Base-by-base conservation (phyloP, 2,113 vertebrate species). In the Columba livia region DNA sequence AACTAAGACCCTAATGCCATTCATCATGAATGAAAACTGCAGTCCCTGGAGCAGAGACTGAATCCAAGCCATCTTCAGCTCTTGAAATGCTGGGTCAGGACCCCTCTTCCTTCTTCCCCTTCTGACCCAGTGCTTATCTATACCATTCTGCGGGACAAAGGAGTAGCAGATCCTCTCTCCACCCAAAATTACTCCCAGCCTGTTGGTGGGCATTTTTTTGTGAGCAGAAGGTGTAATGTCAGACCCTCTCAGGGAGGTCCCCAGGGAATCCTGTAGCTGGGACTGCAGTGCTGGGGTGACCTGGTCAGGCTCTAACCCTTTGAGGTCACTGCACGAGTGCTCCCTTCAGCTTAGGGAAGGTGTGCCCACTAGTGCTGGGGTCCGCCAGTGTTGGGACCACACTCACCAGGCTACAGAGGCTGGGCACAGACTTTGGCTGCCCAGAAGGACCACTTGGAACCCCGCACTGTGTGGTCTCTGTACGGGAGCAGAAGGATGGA, bases 1-100 rank as follows among this genome's bases (percentile, higher is more conserved):
- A 94, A 92, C 89, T 96, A 78, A 94, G 84, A 81, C 73, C 79
- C 32, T 74, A 53, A 50, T 89, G n/a, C 80, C 48, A 75, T 94
- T 95, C 77, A 65, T 89, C 87, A 69, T 0, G 0, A 93, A 89
- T 61, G 57, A 87, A 87, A 74, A 89, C 75, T 10, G 2, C 34
- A 50, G 61, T 72, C 80, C 80, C 78, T 87, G 65, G 57, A 89
- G 80, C 61, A 89, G 65, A 84, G 47, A n/a, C 48, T 87, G 89
- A 38, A 92, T 94, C 75, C 65, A 72, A 85, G 73, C 53, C 2
- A 2, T 60, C 20, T 57, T 93, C 69, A 81, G 26, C 57, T 84
- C 72, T 67, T 67, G 34, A 89, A 93, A 60, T 44, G 48, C 72
- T 95, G 69, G 70, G 57, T 94, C 94, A 71, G 79, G 89, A 72